Evolutionary conservation across 2,113 vertebrate genomes (phyloP).

Genomic region (Hippopotamus amphibius): DNA sequence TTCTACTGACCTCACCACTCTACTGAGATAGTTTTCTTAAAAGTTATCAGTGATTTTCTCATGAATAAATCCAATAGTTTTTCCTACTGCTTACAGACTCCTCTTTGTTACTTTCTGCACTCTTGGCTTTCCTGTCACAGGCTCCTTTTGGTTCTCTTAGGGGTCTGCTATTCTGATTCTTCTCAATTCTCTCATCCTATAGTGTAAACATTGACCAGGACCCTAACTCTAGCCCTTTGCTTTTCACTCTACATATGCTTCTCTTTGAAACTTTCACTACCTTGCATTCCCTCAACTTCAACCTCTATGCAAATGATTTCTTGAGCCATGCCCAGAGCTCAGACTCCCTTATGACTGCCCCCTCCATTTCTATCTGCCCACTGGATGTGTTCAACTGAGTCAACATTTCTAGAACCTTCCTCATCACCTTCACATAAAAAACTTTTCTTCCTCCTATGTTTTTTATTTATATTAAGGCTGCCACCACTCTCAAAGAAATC

Average conservation of each 20-base stretch:
- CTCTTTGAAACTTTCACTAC: not conserved
- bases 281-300: not conserved
- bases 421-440: not conserved
- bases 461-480: not conserved
- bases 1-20: not conserved
- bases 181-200: not conserved
- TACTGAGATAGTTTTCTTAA: not conserved
- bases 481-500: not conserved
- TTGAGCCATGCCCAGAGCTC: not conserved
- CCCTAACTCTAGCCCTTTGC: not conserved
- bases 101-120: not conserved
- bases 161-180: not conserved
- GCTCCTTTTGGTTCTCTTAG: not conserved
- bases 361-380: not conserved
- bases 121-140: not conserved
- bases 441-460: not conserved
- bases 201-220: not conserved
- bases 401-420: not conserved
- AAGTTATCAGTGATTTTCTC: not conserved
- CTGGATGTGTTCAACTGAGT: not conserved
- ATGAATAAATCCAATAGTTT: not conserved
- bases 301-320: not conserved
- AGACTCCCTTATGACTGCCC: not conserved
- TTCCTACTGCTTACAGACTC: not conserved
- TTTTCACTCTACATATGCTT: not conserved